Evolutionary conservation across 2,797 vertebrate genomes (phyloP), one percentile per base, ranked within the genome.

Genomic region (Megalops cyprinoides): DNA sequence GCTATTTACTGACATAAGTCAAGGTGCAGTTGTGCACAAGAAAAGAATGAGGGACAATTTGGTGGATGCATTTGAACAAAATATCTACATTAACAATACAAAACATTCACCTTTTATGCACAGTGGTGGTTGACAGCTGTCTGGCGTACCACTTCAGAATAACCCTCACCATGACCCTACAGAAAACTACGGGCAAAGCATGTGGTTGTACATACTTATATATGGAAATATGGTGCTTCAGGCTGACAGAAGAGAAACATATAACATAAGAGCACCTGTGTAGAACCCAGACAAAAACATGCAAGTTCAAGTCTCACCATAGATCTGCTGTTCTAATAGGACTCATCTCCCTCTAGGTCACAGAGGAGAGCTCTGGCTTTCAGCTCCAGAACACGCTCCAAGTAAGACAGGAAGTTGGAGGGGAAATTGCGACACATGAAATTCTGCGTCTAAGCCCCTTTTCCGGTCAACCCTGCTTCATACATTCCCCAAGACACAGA

Each of bases 281-380:
- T 44, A 79, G 56, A 34, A 62, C 46, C 73, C 67, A 49, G 58
- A 46, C 53, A 74, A 34, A 76, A 60, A 78, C 39, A 39, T 39
- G 81, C 0, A 39, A 34, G 77, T 77, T 85, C 34, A 39, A 39
- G 69, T 82, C 76, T 34, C 18, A 7, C 53, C 34, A 51, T 62
- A 62, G 51, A 25, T 88, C 79, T 83, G 79, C 78, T 78, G 78
- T 62, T 49, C 74, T 79, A n/a, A n/a, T n/a, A n/a, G n/a, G n/a
- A n/a, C n/a, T n/a, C n/a, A n/a, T n/a, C n/a, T n/a, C n/a, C n/a
- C n/a, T n/a, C n/a, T n/a, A n/a, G n/a, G n/a, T n/a, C n/a, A n/a
- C n/a, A n/a, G 81, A 79, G 75, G 85, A 84, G 74, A 83, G 85
- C 75, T 73, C 78, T 1, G 56, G 53, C 84, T 86, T 82, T 88